Conservation (phyloP, 1,140 invertebrate genomes). For the Agrilus planipennis region DNA sequence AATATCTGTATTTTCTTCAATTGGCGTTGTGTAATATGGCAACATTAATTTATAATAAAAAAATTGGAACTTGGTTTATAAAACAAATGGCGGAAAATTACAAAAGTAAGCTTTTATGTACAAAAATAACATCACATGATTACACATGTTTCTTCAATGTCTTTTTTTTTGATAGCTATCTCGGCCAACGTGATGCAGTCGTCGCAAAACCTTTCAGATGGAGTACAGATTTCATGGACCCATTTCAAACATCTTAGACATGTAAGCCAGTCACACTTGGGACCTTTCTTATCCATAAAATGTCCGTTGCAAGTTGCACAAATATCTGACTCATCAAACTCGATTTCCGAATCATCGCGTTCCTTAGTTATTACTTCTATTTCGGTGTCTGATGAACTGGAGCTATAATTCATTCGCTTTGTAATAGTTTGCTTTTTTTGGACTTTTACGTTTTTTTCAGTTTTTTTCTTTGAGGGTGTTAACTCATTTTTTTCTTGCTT, state of each 20-base stretch:
- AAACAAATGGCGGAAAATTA: background rate
- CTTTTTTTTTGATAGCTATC: no score
- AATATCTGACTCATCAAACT: background rate
- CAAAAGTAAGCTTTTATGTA: background rate
- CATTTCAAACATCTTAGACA: conserved; percentile 1
- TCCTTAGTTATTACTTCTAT: background rate
- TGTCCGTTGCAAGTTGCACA: background rate
- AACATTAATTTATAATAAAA: background rate
- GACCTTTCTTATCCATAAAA: conserved; percentile 3
- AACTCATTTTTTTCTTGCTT: no score
- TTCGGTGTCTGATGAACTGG: background rate
- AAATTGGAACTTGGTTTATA: background rate
- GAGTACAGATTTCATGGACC: conserved; percentile 2
- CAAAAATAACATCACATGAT: background rate
- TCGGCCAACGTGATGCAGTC: no score
- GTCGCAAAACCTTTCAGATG: background rate
- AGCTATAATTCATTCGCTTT: background rate
- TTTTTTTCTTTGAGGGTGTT: no score
- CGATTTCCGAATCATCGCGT: background rate
- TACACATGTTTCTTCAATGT: no score
- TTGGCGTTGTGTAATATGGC: background rate
- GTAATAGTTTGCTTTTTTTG: no score
- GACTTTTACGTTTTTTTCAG: no score
- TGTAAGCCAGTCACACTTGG: conserved; percentile 2
- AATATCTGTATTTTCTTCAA: no score